Percentiles rank a stretch among this genome's conserved stretches.
These are phyloP conservation scores for Ammodytes dubius DNA, from an alignment of 2,113 vertebrate genomes.

Conservation along the genomic window DNA sequence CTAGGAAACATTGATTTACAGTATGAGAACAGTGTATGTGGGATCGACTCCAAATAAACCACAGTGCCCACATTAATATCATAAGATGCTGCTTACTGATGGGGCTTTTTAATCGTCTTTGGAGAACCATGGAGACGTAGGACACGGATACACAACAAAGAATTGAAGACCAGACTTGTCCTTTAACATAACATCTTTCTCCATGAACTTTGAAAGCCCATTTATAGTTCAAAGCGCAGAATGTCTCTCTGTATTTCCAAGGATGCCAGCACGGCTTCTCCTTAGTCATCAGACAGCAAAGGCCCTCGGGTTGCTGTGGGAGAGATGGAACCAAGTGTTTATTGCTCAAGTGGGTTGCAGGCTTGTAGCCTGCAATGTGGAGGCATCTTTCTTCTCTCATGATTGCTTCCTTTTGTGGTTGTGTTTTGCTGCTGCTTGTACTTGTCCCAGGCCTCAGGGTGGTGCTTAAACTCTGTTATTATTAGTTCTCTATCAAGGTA, in stretches of 20 bases:
- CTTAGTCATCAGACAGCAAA: slow-evolving; percentile 60
- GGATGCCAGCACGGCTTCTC: slow-evolving; percentile 33
- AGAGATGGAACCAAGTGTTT: slow-evolving; percentile 63
- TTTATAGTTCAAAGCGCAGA: slow-evolving; percentile 34
- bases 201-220: background rate
- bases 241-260: slow-evolving; percentile 24
- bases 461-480: background rate
- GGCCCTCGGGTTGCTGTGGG: slow-evolving; percentile 38
- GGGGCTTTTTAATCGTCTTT: background rate
- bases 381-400: slow-evolving; percentile 30
- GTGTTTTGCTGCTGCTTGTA: slow-evolving; percentile 26
- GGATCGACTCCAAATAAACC: background rate
- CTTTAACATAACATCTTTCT: slow-evolving; percentile 8
- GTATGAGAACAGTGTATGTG: background rate
- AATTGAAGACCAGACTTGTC: background rate
- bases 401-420: slow-evolving; percentile 45
- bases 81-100: slow-evolving; percentile 12
- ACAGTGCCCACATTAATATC: background rate
- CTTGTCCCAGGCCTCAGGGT: slow-evolving; percentile 19
- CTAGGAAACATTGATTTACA: background rate
- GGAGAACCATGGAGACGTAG: background rate
- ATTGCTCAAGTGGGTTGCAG: slow-evolving; percentile 48
- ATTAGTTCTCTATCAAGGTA: slow-evolving; percentile 15
- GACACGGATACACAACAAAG: background rate
- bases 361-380: slow-evolving; percentile 5